Evolutionary conservation across 2,888 invertebrate species (phyloP).

Genomic region (Tipula unca): DNA sequence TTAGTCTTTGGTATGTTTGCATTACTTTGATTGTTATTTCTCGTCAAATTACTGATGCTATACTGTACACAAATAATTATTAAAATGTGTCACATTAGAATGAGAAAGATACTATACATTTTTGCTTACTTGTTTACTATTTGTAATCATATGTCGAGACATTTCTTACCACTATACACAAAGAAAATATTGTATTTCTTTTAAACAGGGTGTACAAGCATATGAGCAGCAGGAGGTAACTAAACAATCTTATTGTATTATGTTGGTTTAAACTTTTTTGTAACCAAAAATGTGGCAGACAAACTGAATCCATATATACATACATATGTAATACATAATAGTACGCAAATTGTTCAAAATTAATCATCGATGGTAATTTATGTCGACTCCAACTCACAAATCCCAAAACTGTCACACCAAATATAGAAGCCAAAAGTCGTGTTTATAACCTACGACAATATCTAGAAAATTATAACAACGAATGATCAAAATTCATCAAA

Average conservation of each 20-base stretch:
- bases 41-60: not conserved
- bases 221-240: not conserved
- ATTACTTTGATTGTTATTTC: no score
- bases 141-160: not conserved
- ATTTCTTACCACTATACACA: not conserved
- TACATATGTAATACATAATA: no score
- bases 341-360: not conserved
- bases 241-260: not conserved
- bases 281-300: not conserved
- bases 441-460: not conserved
- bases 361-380: not conserved
- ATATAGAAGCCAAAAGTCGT: not conserved
- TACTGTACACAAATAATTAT: not conserved
- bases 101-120: not conserved
- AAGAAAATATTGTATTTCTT: not conserved
- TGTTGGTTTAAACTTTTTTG: not conserved
- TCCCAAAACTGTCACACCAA: not conserved
- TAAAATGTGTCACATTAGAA: not conserved
- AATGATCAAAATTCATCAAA: not conserved
- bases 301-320: not conserved
- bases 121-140: not conserved
- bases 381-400: not conserved
- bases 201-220: not conserved
- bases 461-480: not conserved
- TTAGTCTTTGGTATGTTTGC: no score